A percentile compares a stretch with the other conserved stretches of the same genome.
Evolutionary conservation across 2,113 vertebrate genomes (phyloP).

Genomic region (Rana temporaria): DNA sequence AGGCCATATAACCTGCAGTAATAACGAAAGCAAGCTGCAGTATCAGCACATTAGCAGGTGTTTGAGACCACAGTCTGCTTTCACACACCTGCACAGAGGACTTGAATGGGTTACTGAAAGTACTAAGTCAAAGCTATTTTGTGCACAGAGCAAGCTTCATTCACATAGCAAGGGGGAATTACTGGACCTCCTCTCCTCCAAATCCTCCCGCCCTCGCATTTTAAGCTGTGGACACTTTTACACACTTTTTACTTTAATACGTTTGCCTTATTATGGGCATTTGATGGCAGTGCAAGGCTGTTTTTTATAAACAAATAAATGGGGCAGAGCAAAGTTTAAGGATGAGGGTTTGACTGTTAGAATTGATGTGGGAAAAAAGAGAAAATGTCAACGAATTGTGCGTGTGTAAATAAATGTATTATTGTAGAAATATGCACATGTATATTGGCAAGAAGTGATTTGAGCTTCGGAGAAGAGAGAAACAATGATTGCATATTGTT

Average conservation of each 20-base stretch:
- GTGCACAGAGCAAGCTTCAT: background rate
- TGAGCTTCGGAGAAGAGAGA: too few species aligned
- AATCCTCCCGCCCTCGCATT: background rate
- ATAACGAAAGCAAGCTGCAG: slow-evolving; percentile 37
- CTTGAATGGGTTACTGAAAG: slow-evolving; percentile 10
- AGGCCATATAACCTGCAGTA: slow-evolving; percentile 32
- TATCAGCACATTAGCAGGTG: slow-evolving; percentile 51
- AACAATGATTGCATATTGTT: too few species aligned
- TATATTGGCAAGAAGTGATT: too few species aligned
- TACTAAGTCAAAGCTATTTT: slow-evolving; percentile 6
- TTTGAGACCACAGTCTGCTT: slow-evolving; percentile 31
- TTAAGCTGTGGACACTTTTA: background rate
- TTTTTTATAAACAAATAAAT: too few species aligned
- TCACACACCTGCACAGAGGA: slow-evolving; percentile 18
- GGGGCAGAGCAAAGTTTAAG: too few species aligned
- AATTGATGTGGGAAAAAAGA: too few species aligned
- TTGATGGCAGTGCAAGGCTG: too few species aligned
- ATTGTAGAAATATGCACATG: too few species aligned
- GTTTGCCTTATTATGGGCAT: too few species aligned
- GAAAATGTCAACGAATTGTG: too few species aligned
- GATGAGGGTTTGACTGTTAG: too few species aligned
- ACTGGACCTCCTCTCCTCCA: background rate
- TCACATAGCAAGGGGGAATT: background rate
- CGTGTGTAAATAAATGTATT: too few species aligned
- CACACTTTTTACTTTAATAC: background rate